A percentile compares a stretch with the other conserved stretches of the same genome.
Conservation (phyloP, 1,140 invertebrate genomes). For the Galleria mellonella region DNA sequence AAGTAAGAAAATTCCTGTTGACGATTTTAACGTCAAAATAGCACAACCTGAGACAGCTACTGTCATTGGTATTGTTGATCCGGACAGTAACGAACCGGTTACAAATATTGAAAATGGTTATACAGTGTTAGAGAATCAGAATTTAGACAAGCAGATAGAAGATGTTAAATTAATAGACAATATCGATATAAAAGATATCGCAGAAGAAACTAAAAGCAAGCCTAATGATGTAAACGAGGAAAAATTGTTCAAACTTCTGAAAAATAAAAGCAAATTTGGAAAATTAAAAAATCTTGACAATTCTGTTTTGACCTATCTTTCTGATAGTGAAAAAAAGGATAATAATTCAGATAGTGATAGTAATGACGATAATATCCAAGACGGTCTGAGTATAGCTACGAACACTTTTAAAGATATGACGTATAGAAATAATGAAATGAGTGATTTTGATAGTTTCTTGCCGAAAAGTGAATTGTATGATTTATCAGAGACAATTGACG, state of each 20-base stretch:
- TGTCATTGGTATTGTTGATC: neutral
- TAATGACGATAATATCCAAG: neutral
- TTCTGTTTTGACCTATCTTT: slow-evolving; percentile 29
- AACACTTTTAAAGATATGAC: too few relatives aligned
- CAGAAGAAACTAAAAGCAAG: slow-evolving; percentile 8
- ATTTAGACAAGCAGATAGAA: slow-evolving; percentile 6
- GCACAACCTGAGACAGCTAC: too few relatives aligned
- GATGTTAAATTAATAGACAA: slow-evolving; percentile 22
- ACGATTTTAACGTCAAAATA: too few relatives aligned
- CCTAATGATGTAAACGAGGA: slow-evolving; percentile 8
- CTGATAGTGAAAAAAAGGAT: slow-evolving; percentile 24
- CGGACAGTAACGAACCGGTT: neutral
- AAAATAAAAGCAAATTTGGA: slow-evolving; percentile 3
- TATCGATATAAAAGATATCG: slow-evolving; percentile 25
- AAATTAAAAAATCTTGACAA: slow-evolving; percentile 13
- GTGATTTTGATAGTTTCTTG: too few relatives aligned
- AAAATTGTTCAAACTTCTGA: neutral
- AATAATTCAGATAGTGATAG: neutral
- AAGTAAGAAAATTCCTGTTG: too few relatives aligned
- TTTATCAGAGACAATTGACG: too few relatives aligned
- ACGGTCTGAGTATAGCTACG: slow-evolving; percentile 20
- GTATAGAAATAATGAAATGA: too few relatives aligned
- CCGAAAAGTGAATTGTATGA: too few relatives aligned
- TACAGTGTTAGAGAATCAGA: neutral
- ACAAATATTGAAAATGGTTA: too few relatives aligned